Base-by-base conservation (phyloP, 2,113 vertebrate genomes). In the Coregonus clupeaformis region DNA sequence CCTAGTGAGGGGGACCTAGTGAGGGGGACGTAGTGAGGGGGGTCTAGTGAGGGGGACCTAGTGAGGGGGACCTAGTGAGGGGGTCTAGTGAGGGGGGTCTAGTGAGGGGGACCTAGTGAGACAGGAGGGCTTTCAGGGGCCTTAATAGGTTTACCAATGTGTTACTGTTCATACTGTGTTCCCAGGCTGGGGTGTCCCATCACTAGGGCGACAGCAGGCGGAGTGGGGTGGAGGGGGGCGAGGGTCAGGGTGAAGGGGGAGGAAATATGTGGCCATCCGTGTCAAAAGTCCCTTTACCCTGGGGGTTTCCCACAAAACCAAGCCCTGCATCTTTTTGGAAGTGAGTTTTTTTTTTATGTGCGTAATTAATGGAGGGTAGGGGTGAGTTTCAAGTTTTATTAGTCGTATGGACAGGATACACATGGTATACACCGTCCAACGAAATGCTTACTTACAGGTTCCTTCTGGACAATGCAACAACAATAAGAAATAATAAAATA, bases 251-350 rank as follows among this genome's bases (percentile, higher is more conserved):
- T 82, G 71, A 69, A 74, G 69, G 69, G 36, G 60, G 77, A 68
- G 42, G 76, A 86, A 86, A 88, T 89, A 87, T 86, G 85, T 82
- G 81, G 82, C 84, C 6, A 52, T 73, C 77, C 74, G 74, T 88
- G 89, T 91, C 89, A 91, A 85, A 89, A 90, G 90, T 89, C 88
- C 89, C 73, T n/a, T 73, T 80, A 79, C 68, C 87, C 77, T 2
- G 73, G 76, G 78, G 80, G 60, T 70, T 76, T 77, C 45, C 77
- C 82, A 77, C 60, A 45, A 75, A 73, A 78, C 75, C 83, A 55
- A 66, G 79, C 80, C 78, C 68, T 66, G 80, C 2, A 25, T 64
- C 36, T 71, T n/a, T 69, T 30, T 57, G 69, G 9, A 16, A 30
- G n/a, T 63, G 71, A 29, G 49, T 27, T 6, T 55, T 6, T 29